Evolutionary conservation across 2,797 vertebrate species (phyloP).

Genomic region (Protonibea diacanthus): DNA sequence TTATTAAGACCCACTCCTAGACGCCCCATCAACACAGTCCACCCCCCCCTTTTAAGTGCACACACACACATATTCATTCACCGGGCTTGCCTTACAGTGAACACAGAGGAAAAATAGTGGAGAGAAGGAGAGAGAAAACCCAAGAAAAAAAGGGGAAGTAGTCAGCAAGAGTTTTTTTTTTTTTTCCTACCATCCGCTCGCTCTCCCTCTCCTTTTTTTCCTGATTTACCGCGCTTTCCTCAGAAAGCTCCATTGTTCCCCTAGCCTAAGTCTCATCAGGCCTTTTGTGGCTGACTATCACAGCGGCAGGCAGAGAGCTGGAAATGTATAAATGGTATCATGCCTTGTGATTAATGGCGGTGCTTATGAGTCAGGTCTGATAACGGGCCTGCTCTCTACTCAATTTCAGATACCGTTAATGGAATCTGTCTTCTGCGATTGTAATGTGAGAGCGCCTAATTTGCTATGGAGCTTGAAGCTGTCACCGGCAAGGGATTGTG

Average conservation of each 20-base stretch:
- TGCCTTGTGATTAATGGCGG: constrained; percentile 99
- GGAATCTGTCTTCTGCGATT: constrained; percentile 99
- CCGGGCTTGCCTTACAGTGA: constrained; percentile 66
- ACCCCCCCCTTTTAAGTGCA: constrained; percentile 47
- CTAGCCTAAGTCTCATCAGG: constrained; percentile 99
- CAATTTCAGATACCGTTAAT: constrained; percentile 99
- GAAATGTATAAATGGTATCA: constrained; percentile 99
- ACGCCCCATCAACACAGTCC: constrained; percentile 73
- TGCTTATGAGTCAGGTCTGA: constrained; percentile 99
- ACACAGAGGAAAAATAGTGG: constrained; percentile 74
- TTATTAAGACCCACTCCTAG: constrained; percentile 83
- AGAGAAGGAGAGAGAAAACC: constrained; percentile 70
- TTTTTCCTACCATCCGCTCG: constrained; percentile 68
- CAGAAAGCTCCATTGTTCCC: constrained; percentile 99
- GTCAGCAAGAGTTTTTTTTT: constrained; percentile 83
- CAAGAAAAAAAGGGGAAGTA: constrained; percentile 81
- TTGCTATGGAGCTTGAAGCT: constrained; percentile 99
- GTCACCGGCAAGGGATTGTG: constrained; percentile 99
- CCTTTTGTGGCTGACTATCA: constrained; percentile 99
- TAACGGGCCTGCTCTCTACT: constrained; percentile 99
- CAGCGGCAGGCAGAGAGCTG: constrained; percentile 99
- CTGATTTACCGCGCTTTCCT: constrained; percentile 99
- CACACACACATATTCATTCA: constrained; percentile 52
- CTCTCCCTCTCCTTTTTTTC: constrained; percentile 84
- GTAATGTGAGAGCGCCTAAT: constrained; percentile 99